Percentiles rank a stretch among this genome's conserved stretches.
Conservation (phyloP, 1,140 invertebrate species). For the Micrasema minimum region DNA sequence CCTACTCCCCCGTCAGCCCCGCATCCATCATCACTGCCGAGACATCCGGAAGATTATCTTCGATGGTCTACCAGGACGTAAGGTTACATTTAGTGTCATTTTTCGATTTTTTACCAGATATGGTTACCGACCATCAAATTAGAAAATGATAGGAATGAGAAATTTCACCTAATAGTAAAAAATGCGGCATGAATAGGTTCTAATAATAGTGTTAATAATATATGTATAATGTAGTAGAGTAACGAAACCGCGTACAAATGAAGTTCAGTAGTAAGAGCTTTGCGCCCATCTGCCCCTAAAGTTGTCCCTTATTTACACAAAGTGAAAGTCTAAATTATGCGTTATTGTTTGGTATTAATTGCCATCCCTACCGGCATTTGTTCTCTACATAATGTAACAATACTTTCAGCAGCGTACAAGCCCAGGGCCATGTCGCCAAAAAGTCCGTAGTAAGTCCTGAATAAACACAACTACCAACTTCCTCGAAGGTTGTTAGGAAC, state of each 20-base stretch:
- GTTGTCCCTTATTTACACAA: conserved; percentile 31
- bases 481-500: conserved; percentile 26
- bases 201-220: neutral
- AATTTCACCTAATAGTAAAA: too few relatives aligned
- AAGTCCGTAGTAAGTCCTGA: conserved; percentile 24
- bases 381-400: conserved; percentile 29
- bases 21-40: too few relatives aligned
- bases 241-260: conserved; percentile 20
- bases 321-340: conserved; percentile 32
- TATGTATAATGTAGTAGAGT: conserved; percentile 3
- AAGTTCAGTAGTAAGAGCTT: neutral
- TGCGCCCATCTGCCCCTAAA: conserved; percentile 19
- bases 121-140: too few relatives aligned
- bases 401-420: conserved; percentile 6
- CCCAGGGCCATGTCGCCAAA: conserved; percentile 26
- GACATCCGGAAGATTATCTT: too few relatives aligned
- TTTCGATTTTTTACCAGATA: too few relatives aligned
- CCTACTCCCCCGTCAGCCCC: too few relatives aligned
- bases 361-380: conserved; percentile 34
- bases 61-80: too few relatives aligned
- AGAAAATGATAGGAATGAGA: too few relatives aligned
- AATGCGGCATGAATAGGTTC: too few relatives aligned
- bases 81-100: too few relatives aligned
- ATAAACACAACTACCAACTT: conserved; percentile 31
- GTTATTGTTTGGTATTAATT: conserved; percentile 37